Base-by-base conservation (phyloP, 2,888 invertebrate species). In the Odontocerum albicorne region DNA sequence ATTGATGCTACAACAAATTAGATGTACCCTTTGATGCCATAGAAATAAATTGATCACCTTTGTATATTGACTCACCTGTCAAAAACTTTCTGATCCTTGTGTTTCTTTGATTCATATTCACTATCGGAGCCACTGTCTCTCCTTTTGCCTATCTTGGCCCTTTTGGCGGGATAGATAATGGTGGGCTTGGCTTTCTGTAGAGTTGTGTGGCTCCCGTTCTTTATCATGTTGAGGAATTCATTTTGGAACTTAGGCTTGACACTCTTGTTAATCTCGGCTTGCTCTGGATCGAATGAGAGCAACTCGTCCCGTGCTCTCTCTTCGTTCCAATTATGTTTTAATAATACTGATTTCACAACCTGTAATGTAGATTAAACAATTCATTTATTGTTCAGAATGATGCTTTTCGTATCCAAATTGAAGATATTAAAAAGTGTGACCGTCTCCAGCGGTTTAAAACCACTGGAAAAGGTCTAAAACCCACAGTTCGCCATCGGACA, bases 51-150 rank as follows among this genome's bases (percentile, higher is more conserved):
- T n/a, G n/a, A n/a, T n/a, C n/a, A n/a, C n/a, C n/a, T n/a, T n/a
- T n/a, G n/a, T n/a, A n/a, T n/a, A n/a, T n/a, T n/a, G n/a, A n/a
- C 68, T 66, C 64, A 85, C 85, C 85, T 85, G 63, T 86, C 84
- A 70, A 83, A 86, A 42, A 87, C 86, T 66, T 78, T 72, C 61
- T 79, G 81, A 63, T 83, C 82, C 62, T 81, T 82, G 54, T 82
- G 84, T 67, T 82, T 80, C 54, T 73, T 74, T 1, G 80, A 79
- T 50, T 82, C 83, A 54, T 77, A 75, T 54, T 83, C 81, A 53
- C 81, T 82, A 62, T 85, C 83, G 62, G 81, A 80, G 19, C 78
- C 81, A 49, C 81, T 77, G 51, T 76, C 73, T 62, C 77, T 71
- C 44, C 43, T 36, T 19, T 27, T 38, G 2, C 22, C 22, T 19